A percentile compares a stretch with the other conserved stretches of the same genome.
These are phyloP conservation scores for Puma concolor DNA, from an alignment of 2,113 vertebrate species.

Conservation along the genomic window DNA sequence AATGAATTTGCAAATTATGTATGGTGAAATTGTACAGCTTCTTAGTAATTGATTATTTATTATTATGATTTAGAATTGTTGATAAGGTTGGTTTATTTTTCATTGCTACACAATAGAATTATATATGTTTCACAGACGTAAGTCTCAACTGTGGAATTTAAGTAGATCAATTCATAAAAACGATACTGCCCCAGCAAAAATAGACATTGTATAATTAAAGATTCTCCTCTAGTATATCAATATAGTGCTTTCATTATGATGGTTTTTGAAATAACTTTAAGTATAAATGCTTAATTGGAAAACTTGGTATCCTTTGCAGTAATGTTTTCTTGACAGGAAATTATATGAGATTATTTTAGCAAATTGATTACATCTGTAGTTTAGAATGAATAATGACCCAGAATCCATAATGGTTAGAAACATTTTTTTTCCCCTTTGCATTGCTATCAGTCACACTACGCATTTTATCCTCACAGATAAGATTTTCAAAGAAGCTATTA, in stretches of 20 bases:
- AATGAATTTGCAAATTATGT: background rate
- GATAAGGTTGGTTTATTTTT: background rate
- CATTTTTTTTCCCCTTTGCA: background rate
- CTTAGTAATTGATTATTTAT: background rate
- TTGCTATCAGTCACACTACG: background rate
- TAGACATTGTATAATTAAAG: background rate
- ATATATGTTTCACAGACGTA: background rate
- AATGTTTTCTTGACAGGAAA: conserved; percentile 10
- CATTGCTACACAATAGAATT: background rate
- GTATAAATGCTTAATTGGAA: conserved; percentile 33
- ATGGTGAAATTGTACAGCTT: background rate
- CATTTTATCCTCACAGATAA: background rate
- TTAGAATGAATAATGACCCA: background rate
- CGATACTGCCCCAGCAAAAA: background rate
- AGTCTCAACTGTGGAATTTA: background rate
- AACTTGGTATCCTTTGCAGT: background rate
- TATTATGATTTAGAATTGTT: background rate
- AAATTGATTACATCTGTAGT: conserved; percentile 11
- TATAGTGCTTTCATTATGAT: background rate
- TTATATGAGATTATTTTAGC: conserved; percentile 36
- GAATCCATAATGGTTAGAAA: background rate
- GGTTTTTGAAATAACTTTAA: conserved; percentile 33
- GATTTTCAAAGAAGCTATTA: conserved; percentile 11
- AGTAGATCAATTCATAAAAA: background rate
- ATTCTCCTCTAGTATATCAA: background rate